A percentile compares a stretch with the other conserved stretches of the same genome.
Evolutionary conservation across 2,797 vertebrate species (phyloP).

Genomic region (Poecilia wingei): DNA sequence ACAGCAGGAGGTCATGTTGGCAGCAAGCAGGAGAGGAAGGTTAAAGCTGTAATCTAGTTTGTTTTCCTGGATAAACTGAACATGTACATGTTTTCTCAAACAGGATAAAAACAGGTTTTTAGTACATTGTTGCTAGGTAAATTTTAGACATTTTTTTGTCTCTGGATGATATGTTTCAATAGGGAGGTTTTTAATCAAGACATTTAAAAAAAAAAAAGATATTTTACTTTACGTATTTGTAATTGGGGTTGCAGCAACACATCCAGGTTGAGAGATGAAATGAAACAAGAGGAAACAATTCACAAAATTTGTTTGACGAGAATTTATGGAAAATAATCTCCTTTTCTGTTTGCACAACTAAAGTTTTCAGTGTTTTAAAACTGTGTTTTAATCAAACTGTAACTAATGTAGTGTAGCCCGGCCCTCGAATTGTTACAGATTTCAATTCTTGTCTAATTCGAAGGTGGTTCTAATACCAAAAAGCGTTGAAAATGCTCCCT

Average conservation of each 20-base stretch:
- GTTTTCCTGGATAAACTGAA: constrained; percentile 14
- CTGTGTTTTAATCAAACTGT: neutral
- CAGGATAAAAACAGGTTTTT: neutral
- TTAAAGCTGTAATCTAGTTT: constrained; percentile 16
- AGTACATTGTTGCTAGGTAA: constrained; percentile 6
- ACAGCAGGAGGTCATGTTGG: constrained; percentile 30
- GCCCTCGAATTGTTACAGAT: neutral
- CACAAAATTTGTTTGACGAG: neutral
- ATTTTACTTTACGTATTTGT: neutral
- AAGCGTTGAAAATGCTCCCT: neutral
- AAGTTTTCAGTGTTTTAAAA: neutral
- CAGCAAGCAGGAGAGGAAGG: constrained; percentile 17
- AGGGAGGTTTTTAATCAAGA: neutral
- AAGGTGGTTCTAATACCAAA: neutral
- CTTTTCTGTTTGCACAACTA: neutral
- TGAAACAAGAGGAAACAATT: neutral
- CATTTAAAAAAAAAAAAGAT: neutral
- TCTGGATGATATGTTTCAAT: neutral
- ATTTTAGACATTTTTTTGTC: neutral
- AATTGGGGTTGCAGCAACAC: neutral
- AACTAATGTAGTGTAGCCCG: neutral
- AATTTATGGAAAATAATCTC: neutral
- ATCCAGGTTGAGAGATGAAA: neutral
- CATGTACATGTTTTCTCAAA: constrained; percentile 7
- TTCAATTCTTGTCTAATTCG: neutral